These are phyloP conservation scores for Drosophila kanekoi DNA, from an alignment of 2,888 invertebrate species.

Conservation along the genomic window DNA sequence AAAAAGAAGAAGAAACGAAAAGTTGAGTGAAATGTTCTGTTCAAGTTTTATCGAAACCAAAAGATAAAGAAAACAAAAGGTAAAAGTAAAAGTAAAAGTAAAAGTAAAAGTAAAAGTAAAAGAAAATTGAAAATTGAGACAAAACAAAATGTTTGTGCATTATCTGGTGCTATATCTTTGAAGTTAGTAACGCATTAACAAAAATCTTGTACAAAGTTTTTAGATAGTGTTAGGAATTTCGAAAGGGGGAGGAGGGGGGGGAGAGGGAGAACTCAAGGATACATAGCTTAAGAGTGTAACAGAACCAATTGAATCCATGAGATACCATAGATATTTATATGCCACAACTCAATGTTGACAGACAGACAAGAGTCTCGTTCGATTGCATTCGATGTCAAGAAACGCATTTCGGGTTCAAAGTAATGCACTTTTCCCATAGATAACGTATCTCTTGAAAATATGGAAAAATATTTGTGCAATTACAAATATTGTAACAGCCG, in stretches of 20 bases:
- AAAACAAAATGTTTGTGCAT: slow-evolving; percentile 39
- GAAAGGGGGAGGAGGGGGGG: neutral
- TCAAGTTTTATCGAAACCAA: slow-evolving; percentile 31
- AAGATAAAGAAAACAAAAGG: slow-evolving; percentile 12
- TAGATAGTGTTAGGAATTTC: neutral
- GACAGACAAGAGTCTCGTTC: slow-evolving; percentile 4
- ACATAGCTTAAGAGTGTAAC: neutral
- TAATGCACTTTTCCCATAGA: slow-evolving; percentile 43
- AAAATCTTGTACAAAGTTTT: neutral
- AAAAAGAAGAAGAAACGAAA: slow-evolving; percentile 71
- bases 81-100: slow-evolving; percentile 22
- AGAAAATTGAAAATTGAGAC: slow-evolving; percentile 1
- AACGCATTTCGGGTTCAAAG: slow-evolving; percentile 62
- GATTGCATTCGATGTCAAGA: slow-evolving; percentile 45
- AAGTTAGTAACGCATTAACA: slow-evolving; percentile 12
- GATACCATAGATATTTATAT: too few relatives aligned
- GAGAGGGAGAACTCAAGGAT: neutral
- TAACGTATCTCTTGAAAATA: slow-evolving; percentile 20
- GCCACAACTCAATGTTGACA: neutral
- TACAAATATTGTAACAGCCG: slow-evolving; percentile 26
- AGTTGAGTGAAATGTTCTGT: slow-evolving; percentile 56
- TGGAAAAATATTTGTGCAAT: slow-evolving; percentile 50
- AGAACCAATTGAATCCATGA: too few relatives aligned
- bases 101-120: slow-evolving; percentile 20
- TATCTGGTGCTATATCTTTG: slow-evolving; percentile 6